Base-by-base conservation (phyloP, 2,888 invertebrate species). In the Drosophila paramelanica region DNA sequence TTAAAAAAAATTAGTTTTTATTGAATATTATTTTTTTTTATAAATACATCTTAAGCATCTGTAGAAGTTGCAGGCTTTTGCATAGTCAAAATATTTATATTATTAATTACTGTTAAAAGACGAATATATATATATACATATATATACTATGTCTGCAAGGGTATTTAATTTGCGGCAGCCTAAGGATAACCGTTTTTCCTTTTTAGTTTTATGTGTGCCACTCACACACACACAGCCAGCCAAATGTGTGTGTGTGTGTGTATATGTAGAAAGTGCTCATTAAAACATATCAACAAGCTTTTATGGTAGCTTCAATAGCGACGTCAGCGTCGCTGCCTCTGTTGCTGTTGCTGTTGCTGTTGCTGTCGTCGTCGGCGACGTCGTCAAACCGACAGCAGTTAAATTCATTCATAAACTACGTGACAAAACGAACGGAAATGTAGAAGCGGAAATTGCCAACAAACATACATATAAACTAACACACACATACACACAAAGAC, bases 391-490 rank as follows among this genome's bases (percentile, higher is more conserved):
- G 67, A 77, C 77, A 61, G 85, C 83, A 81, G 79, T 85, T 83
- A 85, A 85, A 85, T 84, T 87, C 84, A 88, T 86, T 87, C 88
- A 87, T 88, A 82, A 86, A 86, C 82, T 84, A 88, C 85, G 88
- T 88, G 88, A 86, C 84, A 86, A 88, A 88, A 86, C 79, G 82
- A 86, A 85, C 86, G 87, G 87, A 88, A 83, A 86, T 88, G 84
- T 83, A 79, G 70, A 73, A 81, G 61, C 87, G 87, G 87, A 88
- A 88, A 88, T 84, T 84, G 81, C 84, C 83, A 84, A 73, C 86
- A 86, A 79, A 85, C 77, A 80, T 60, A 67, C 47, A 43, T 36
- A 60, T 58, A 49, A 39, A 46, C 41, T 56, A 45, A 50, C 47
- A 41, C n/a, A 46, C 27, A 42, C 46, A 58, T 39, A 41, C 55